Conservation (phyloP, 2,113 vertebrate species). For the Bolborhynchus lineola region DNA sequence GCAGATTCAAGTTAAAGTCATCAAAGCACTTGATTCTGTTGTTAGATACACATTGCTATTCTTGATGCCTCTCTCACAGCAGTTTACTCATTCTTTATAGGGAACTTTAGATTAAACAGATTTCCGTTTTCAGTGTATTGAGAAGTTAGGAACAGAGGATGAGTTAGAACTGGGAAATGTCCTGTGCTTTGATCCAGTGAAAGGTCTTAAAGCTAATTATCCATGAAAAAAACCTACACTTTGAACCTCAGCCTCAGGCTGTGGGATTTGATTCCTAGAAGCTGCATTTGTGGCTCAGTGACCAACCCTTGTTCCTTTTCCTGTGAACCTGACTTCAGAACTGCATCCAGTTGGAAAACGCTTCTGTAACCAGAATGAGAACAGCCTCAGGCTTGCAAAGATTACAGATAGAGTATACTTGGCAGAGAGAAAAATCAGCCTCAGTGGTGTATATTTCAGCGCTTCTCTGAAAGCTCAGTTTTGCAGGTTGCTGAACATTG, state of each 20-base stretch:
- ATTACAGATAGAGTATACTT: neutral
- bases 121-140: neutral
- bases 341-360: slow-evolving; percentile 4
- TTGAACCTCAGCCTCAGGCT: neutral
- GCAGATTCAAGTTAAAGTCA: neutral
- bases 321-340: slow-evolving; percentile 27
- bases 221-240: neutral
- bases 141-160: neutral
- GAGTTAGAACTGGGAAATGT: neutral
- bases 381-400: slow-evolving; percentile 8
- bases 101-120: neutral
- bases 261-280: slow-evolving; percentile 15
- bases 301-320: neutral
- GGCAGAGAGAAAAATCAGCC: neutral
- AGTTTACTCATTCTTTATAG: neutral
- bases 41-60: neutral
- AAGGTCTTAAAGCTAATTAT: neutral
- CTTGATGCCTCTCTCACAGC: neutral
- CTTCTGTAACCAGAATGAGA: slow-evolving; percentile 11
- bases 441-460: neutral
- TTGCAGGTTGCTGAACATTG: neutral
- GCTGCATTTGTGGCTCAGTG: neutral
- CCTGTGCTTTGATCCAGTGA: neutral
- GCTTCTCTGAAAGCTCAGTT: neutral
- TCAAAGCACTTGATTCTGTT: neutral